Conservation (phyloP, 2,797 vertebrate species). For the Chaenodraco wilsoni region DNA sequence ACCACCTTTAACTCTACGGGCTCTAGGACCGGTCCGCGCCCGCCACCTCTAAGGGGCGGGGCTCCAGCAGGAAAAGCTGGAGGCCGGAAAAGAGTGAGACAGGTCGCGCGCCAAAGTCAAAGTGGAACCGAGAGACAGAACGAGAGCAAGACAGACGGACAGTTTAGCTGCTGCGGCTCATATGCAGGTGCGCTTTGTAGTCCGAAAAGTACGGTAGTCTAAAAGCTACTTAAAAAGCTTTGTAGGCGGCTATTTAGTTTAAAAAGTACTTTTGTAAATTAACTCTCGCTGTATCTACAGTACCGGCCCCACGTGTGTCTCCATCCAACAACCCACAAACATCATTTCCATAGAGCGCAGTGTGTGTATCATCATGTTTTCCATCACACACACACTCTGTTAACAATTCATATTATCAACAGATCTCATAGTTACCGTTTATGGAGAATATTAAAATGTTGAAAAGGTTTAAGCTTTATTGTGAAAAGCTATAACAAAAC, state of each 20-base stretch:
- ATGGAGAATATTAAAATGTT: neutral
- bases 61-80: no score
- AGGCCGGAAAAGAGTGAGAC: no score
- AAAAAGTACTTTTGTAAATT: neutral
- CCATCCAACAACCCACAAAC: constrained; percentile 5
- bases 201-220: neutral
- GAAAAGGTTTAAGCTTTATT: no score
- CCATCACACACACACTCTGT: no score
- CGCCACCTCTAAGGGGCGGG: no score
- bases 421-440: neutral
- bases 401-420: neutral
- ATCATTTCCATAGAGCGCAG: neutral
- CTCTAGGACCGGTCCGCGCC: no score
- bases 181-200: no score
- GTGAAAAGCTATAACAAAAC: neutral
- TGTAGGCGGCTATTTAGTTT: neutral
- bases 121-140: no score
- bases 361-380: neutral
- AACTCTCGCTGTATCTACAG: neutral
- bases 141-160: no score
- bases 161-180: no score
- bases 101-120: no score
- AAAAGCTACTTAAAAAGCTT: neutral
- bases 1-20: no score
- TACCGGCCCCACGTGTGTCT: constrained; percentile 7